Base-by-base conservation (phyloP, 2,113 vertebrate species). In the Panthera tigris region DNA sequence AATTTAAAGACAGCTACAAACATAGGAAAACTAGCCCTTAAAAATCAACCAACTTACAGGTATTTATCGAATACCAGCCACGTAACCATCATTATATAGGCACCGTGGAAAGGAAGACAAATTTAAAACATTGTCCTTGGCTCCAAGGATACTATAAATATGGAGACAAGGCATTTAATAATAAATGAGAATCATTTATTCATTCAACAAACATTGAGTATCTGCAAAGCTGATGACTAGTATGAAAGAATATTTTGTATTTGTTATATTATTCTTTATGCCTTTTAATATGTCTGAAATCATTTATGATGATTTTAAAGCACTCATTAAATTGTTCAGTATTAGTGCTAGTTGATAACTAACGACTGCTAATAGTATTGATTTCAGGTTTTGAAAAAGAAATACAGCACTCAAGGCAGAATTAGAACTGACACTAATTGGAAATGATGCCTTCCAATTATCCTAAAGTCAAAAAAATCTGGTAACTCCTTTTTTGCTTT, bases 101-200 rank as follows among this genome's bases (percentile, higher is more conserved):
- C 48, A 85, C n/a, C 16, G n/a, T 33, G 48, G 29, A 79, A 96
- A 92, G 93, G 41, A 97, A 12, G 76, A 87, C 55, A 52, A 71
- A 78, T 41, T 81, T 79, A 80, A 83, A 93, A 63, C 76, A 69
- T 16, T 74, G 76, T 76, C 92, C 94, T 98, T 97, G 97, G 21
- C 31, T 63, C 50, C 89, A 97, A 96, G 97, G 92, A 41, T 45
- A 90, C 80, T 78, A 80, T 88, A 90, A 96, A 82, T 68, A 90
- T 61, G 55, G 50, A 96, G n/a, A 79, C 18, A 79, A 93, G n/a
- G 6, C 79, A 71, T 89, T 98, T 78, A 97, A 97, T 96, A 96
- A 97, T 98, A 96, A 87, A 97, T 96, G 96, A 96, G 65, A 96
- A 96, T 98, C 87, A 96, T 90, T 97, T 97, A 98, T 98, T 97